Conservation (phyloP, 2,888 invertebrate genomes). For the Morpho helenor region DNA sequence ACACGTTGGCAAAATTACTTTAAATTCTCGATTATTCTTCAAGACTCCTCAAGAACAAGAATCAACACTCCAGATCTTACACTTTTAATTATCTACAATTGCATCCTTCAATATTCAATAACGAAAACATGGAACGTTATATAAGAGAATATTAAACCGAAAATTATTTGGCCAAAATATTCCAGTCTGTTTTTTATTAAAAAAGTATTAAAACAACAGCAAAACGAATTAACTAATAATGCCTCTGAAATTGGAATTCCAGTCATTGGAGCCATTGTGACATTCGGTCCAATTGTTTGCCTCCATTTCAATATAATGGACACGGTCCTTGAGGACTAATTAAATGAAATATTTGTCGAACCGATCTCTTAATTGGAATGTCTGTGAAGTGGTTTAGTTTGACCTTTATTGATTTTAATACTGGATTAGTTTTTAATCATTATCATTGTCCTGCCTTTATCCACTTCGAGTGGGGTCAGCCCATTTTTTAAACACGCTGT, state of each 20-base stretch:
- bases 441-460: not conserved
- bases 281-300: conserved; percentile 19
- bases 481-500: too few relatives aligned
- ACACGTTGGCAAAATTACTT: too few relatives aligned
- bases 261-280: conserved; percentile 16
- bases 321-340: conserved; percentile 19
- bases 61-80: too few relatives aligned
- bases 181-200: conserved; percentile 3
- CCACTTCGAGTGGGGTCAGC: too few relatives aligned
- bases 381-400: not conserved
- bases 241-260: conserved; percentile 27
- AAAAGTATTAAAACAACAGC: conserved; percentile 20
- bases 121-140: too few relatives aligned
- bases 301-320: conserved; percentile 19
- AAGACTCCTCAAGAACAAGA: too few relatives aligned
- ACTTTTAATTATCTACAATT: too few relatives aligned
- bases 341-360: conserved; percentile 20
- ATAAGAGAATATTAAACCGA: too few relatives aligned
- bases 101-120: too few relatives aligned
- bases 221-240: conserved; percentile 26
- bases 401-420: conserved; percentile 1
- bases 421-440: not conserved
- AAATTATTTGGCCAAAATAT: not conserved
- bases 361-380: conserved; percentile 10
- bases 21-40: too few relatives aligned